phyloP scores from a whole-genome alignment of 2,888 invertebrate genomes.

The Epinotia demarniana region DNA sequence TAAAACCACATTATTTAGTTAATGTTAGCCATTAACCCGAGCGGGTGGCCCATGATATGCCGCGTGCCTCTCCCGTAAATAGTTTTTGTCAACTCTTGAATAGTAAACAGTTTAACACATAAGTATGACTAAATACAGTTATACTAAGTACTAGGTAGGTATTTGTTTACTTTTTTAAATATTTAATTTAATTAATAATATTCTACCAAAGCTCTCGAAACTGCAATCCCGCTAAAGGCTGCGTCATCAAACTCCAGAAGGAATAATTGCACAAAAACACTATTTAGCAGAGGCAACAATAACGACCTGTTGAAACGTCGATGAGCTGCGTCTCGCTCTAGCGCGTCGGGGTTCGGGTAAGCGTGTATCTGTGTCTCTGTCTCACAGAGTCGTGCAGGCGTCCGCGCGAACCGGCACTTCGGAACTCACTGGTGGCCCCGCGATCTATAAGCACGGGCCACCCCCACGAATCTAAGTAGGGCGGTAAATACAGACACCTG shows the following conservation, averaged over 20 bases:
- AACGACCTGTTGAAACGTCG: conserved; percentile 82
- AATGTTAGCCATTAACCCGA: neutral
- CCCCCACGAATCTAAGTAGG: conserved; percentile 71
- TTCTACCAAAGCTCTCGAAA: neutral
- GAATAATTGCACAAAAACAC: conserved; percentile 78
- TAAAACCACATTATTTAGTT: neutral
- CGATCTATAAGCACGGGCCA: conserved; percentile 77
- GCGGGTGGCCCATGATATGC: neutral
- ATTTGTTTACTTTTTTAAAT: neutral
- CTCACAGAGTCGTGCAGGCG: conserved; percentile 60
- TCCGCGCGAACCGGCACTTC: conserved; percentile 75
- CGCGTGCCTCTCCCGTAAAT: neutral
- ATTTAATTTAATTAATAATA: neutral
- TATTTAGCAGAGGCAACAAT: conserved; percentile 79
- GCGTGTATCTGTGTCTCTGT: conserved; percentile 68
- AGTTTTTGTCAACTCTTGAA: neutral
- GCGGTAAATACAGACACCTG: conserved; percentile 81
- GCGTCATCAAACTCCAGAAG: conserved; percentile 57
- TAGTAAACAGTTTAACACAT: neutral
- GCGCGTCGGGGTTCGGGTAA: conserved; percentile 48
- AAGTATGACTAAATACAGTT: neutral
- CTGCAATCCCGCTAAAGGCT: conserved; percentile 3
- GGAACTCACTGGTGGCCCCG: conserved; percentile 71
- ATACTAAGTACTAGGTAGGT: neutral
- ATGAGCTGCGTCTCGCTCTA: conserved; percentile 69